These are phyloP conservation scores for Dasyurus viverrinus DNA, from an alignment of 2,113 vertebrate genomes.

Conservation along the genomic window DNA sequence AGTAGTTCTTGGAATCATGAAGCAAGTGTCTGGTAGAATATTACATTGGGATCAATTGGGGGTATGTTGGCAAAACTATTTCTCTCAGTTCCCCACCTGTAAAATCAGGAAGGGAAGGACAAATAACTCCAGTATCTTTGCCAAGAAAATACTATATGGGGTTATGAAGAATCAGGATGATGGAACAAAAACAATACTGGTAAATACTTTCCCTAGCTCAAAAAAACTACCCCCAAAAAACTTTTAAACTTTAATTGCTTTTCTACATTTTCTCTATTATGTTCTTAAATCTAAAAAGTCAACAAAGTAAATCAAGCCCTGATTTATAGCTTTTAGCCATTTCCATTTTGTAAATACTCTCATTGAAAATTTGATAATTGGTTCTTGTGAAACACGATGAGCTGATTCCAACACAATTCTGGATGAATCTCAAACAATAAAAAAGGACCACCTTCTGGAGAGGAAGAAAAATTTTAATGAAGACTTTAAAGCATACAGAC, in stretches of 20 bases:
- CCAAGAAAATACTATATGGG: not conserved
- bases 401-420: not conserved
- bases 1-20: not conserved
- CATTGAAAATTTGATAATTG: not conserved
- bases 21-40: not conserved
- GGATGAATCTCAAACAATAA: not conserved
- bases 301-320: not conserved
- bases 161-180: not conserved
- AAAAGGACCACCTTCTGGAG: not conserved
- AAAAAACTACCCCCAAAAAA: not conserved
- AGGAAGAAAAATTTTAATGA: not conserved
- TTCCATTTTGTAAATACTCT: not conserved
- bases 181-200: not conserved
- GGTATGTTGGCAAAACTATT: not conserved
- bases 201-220: not conserved
- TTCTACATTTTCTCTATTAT: not conserved
- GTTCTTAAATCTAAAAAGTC: not conserved
- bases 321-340: not conserved
- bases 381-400: not conserved
- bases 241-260: not conserved
- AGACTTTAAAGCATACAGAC: not conserved
- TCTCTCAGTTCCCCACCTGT: not conserved
- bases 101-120: not conserved
- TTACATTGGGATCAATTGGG: not conserved
- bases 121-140: not conserved